These are phyloP conservation scores for Rhorus exstirpatorius DNA, from an alignment of 2,888 invertebrate genomes.

Conservation along the genomic window DNA sequence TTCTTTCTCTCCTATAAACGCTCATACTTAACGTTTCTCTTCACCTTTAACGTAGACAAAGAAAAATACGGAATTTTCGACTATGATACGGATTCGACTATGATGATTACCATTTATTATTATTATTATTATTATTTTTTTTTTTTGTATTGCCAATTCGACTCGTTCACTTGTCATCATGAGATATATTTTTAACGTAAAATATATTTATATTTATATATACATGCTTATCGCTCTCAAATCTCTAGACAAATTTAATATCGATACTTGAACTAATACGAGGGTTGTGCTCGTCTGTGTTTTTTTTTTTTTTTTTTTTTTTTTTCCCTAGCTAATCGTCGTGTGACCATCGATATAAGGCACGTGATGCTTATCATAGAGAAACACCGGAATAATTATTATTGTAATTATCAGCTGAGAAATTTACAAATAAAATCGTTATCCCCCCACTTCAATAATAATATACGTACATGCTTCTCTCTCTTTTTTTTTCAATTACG, in stretches of 20 bases:
- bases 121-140: too few species aligned
- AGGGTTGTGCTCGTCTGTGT: not conserved
- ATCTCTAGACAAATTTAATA: constrained; percentile 46
- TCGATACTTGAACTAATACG: constrained; percentile 2
- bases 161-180: constrained; percentile 19
- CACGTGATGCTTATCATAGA: constrained; percentile 56
- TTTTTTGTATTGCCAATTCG: constrained; percentile 27
- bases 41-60: not conserved
- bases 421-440: constrained; percentile 24
- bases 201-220: constrained; percentile 68
- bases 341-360: constrained; percentile 72
- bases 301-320: constrained; percentile 42
- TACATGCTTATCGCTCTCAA: constrained; percentile 52
- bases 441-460: constrained; percentile 17
- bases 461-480: not conserved
- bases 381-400: constrained; percentile 23
- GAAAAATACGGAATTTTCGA: not conserved
- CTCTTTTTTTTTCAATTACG: not conserved
- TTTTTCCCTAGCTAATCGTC: constrained; percentile 47
- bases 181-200: constrained; percentile 47
- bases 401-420: not conserved
- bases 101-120: too few species aligned
- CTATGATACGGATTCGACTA: too few species aligned
- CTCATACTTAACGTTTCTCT: not conserved
- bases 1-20: not conserved